Base-by-base conservation (phyloP, 1,140 invertebrate genomes). In the Apis dorsata region DNA sequence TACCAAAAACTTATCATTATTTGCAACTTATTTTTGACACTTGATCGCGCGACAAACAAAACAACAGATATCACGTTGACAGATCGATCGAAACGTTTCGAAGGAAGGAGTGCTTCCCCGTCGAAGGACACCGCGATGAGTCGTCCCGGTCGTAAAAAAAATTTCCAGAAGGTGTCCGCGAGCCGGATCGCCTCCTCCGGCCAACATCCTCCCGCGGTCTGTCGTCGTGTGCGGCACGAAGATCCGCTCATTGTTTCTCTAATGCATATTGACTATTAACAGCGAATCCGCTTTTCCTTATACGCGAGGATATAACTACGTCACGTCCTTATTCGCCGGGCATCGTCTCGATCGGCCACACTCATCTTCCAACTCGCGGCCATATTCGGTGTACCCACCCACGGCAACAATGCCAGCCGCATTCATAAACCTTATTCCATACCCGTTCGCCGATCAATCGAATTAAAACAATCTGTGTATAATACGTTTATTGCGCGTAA, bases 241-340 rank as follows among this genome's bases (percentile, higher is more conserved):
- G 90, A 91, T 91, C 91, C 91, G 86, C 90, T 90, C 82, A 92
- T 92, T 92, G 90, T 92, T 72, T 89, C 84, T 90, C 83, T 86
- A 90, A 91, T 91, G 86, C 88, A 88, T 86, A 89, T 86, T 90
- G 88, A 89, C 86, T 88, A 88, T 91, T 91, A 91, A 89, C 90
- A 91, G 86, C 89, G 83, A 84, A 91, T 91, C 88, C 90, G 90
- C 71, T 88, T 86, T 86, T 80, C 91, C 91, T 90, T 92, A 91
- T 90, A 90, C 74, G 90, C 79, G 28, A 78, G 79, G 63, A 80
- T 77, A 79, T 70, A 72, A 84, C 88, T 87, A 85, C 85, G 91
- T 91, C 91, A 92, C 91, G 88, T 92, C 88, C 90, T 90, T 90
- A 91, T 91, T 92, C 85, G 85, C 70, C 84, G 75, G 87, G 74